Base-by-base conservation (phyloP, 2,888 invertebrate genomes). In the Drosophila maculinotata region DNA sequence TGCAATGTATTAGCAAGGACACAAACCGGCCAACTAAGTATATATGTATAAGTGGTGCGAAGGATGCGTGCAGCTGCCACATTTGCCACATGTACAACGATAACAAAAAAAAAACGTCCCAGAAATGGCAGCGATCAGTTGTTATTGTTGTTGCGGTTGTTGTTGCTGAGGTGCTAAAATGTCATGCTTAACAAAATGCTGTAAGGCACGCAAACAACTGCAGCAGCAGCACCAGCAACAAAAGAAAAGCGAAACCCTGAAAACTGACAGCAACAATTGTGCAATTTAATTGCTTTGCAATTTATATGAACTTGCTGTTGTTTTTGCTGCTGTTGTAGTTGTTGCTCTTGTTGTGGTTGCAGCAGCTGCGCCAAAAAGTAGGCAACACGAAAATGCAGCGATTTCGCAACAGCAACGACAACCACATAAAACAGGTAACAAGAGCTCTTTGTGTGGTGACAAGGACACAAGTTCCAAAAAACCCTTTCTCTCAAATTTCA, bases 271-370 rank as follows among this genome's bases (percentile, higher is more conserved):
- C 56, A 47, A 49, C 67, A 66, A 58, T 42, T 66, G 39, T 57
- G 59, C n/a, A 65, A 69, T 72, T 84, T 76, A 81, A 81, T 79
- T 76, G 65, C 74, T 66, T 54, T 68, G 48, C 52, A 76, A 81
- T 81, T 76, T 74, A 81, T 74, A 59, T 64, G 57, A 49, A 38
- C 45, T 45, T 44, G 23, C 5, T 33, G 9, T 36, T 67, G 49
- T 31, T 25, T 28, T 58, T 52, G 36, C 41, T 20, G 14, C 20
- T 59, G 48, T 57, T 39, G 39, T 42, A 60, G 25, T 14, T 52
- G 59, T 26, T 58, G 44, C 12, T 8, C 17, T 20, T 7, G 5
- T 23, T 63, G 49, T 35, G 31, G 63, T 31, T 39, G 25, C 54
- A 44, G 52, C 45, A 45, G 60, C 38, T 68, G 83, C 62, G 41